phyloP scores from a whole-genome alignment of 2,888 invertebrate species.

The Ectemnius continuus region DNA sequence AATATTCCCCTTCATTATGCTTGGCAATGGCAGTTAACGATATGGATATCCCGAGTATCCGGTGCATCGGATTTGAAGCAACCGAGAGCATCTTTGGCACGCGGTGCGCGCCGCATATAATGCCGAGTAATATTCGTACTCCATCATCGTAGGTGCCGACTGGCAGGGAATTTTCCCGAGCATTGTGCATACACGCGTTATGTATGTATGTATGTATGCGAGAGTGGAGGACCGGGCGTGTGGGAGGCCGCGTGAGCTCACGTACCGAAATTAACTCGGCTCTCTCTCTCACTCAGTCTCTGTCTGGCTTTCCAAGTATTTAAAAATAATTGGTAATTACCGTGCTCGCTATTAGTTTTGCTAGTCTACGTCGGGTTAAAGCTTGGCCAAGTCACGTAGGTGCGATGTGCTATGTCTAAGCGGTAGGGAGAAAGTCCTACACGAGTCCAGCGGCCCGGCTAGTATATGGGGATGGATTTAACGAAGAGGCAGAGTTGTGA shows the following conservation, averaged over 20 bases:
- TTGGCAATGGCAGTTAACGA: no score
- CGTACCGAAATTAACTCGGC: conserved; percentile 63
- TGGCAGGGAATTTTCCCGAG: conserved; percentile 15
- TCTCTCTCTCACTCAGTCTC: not conserved
- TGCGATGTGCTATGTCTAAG: no score
- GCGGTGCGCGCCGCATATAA: not conserved
- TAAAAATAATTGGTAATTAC: conserved; percentile 67
- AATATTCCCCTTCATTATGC: no score
- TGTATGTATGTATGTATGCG: no score
- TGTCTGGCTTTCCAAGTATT: conserved; percentile 41
- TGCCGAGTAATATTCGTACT: not conserved
- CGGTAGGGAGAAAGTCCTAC: no score
- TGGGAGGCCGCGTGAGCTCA: conserved; percentile 64
- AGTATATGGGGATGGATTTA: no score
- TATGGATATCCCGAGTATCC: no score
- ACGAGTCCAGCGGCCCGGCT: no score
- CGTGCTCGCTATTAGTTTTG: conserved; percentile 58
- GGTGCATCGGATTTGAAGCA: no score
- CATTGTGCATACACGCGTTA: conserved; percentile 51
- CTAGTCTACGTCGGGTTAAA: conserved; percentile 28
- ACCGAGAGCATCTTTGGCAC: conserved; percentile 1
- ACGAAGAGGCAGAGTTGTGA: not conserved
- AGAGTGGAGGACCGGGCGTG: conserved; percentile 29
- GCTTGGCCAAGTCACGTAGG: not conserved
- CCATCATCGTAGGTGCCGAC: no score